Evolutionary conservation across 2,113 vertebrate genomes (phyloP), one percentile per base, ranked within the genome.

Genomic region (Misgurnus mizolepis): DNA sequence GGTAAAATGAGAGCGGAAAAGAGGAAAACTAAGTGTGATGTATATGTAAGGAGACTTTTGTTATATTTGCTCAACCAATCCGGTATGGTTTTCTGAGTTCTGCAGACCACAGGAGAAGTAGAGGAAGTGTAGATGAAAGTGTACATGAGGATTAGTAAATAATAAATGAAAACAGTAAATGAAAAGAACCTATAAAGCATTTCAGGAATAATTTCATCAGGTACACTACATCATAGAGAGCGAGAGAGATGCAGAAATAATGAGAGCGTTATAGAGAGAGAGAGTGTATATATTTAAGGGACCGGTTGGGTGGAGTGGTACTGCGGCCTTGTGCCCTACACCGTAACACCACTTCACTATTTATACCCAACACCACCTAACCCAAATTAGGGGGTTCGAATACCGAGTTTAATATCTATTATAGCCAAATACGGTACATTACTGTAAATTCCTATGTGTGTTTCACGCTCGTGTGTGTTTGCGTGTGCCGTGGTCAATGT

Each of bases 331-430:
- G 50, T 39, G 76, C 64, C 76, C 83, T 73, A 58, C 66, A 55
- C 71, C 64, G 34, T 75, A 82, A 79, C 76, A 53, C 58, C 56
- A 76, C 76, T 82, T 70, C 80, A 81, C 83, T 84, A 84, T 84
- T 82, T 84, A 79, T 84, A 84, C 66, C 70, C 45, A 80, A 78
- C 75, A 81, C 79, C 75, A 84, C 75, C 79, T 75, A 69, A 76
- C 69, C 76, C 55, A 81, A 78, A 81, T 84, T 70, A 84, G 65
- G 66, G 80, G 77, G 74, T 82, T 39, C 27, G 73, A 18, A 62
- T 60, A 15, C 27, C 47, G 60, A 61, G 41, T 53, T 17, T 53
- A 4, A 15, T 53, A 53, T 14, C 12, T 53, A 4, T 53, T 53
- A 53, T 15, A 53, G 55, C n/a, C 5, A 3, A 3, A 58, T 7